These are phyloP conservation scores for Micromys minutus DNA, from an alignment of 2,113 vertebrate genomes.

Conservation along the genomic window DNA sequence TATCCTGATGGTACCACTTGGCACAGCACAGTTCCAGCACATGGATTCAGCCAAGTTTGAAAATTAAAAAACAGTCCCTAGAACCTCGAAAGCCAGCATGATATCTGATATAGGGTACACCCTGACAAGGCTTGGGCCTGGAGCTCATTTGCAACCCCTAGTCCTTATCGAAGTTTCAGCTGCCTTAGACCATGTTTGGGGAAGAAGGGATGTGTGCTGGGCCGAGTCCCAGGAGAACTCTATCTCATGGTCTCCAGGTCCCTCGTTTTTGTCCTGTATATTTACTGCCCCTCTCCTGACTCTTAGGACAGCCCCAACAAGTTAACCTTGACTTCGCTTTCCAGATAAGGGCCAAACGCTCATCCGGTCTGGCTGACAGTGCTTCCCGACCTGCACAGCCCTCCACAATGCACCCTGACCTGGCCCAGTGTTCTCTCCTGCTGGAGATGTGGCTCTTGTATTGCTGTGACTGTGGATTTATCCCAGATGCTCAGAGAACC, in stretches of 20 bases:
- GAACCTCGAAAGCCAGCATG: not conserved
- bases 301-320: not conserved
- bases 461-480: not conserved
- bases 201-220: not conserved
- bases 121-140: rapidly evolving
- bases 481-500: not conserved
- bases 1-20: rapidly evolving
- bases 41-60: not conserved
- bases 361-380: not conserved
- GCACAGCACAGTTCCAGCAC: too few relatives aligned
- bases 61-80: not conserved
- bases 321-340: not conserved
- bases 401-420: not conserved
- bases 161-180: not conserved
- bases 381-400: too few relatives aligned
- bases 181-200: not conserved
- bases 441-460: not conserved
- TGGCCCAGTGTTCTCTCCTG: not conserved
- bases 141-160: not conserved
- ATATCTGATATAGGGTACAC: rapidly evolving
- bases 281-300: too few relatives aligned
- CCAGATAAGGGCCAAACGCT: too few relatives aligned
- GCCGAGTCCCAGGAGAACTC: too few relatives aligned
- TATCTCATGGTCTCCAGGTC: not conserved
- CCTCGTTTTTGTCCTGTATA: rapidly evolving